Percentiles rank a stretch among this genome's conserved stretches.
phyloP scores from a whole-genome alignment of 2,113 vertebrate species.

The human (Homo sapiens) region GRCh38 chr3:119180001-119180500 shows the following conservation, averaged over 20 bases:
- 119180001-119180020: no score
- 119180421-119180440: background rate
- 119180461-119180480: background rate
- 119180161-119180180: background rate
- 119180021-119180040: no score
- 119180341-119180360: background rate
- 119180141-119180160: background rate
- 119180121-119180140: background rate
- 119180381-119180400: no score
- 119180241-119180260: background rate
- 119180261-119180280: background rate
- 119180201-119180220: background rate
- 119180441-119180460: background rate
- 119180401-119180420: background rate
- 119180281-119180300: background rate
- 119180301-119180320: background rate
- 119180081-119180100: no score
- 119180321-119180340: background rate
- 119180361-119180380: background rate
- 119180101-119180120: background rate
- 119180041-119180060: no score
- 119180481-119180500: background rate
- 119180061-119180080: no score
- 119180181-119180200: background rate
- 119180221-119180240: background rate